Evolutionary conservation across 2,797 vertebrate genomes (phyloP).

Genomic region (Galaxias olidus): DNA sequence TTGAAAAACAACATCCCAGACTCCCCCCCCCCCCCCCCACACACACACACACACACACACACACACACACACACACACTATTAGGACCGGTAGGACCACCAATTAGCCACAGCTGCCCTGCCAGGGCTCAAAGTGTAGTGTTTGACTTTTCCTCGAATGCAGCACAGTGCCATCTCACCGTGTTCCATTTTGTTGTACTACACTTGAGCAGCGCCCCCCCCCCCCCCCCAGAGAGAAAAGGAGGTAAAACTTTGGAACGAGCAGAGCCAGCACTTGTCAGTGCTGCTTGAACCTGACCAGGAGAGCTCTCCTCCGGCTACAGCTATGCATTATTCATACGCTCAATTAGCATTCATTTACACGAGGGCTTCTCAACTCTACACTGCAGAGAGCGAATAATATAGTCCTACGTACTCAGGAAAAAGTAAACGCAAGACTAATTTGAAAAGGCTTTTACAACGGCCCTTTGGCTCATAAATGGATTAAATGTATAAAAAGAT

Average conservation of each 20-base stretch:
- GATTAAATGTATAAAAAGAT: too few species aligned
- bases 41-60: neutral
- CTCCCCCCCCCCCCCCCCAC: neutral
- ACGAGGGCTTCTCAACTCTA: constrained; percentile 29
- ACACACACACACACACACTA: constrained; percentile 26
- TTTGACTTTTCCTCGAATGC: constrained; percentile 10
- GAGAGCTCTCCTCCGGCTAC: constrained; percentile 37
- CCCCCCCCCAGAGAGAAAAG: constrained; percentile 18
- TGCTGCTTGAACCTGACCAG: constrained; percentile 43
- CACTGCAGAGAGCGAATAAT: constrained; percentile 33
- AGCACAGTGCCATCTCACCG: constrained; percentile 3
- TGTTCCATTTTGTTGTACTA: constrained; percentile 19
- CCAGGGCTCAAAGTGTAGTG: constrained; percentile 26
- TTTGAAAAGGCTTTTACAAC: neutral
- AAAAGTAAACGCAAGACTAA: neutral
- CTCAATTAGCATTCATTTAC: constrained; percentile 46
- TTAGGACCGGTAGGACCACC: constrained; percentile 45
- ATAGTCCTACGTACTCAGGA: constrained; percentile 24
- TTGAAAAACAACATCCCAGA: neutral
- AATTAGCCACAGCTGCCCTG: constrained; percentile 30
- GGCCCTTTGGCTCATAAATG: too few species aligned
- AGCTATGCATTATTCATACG: constrained; percentile 56
- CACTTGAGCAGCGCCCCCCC: constrained; percentile 25
- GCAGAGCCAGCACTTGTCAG: constrained; percentile 53
- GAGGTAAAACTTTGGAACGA: constrained; percentile 44